Evolutionary conservation across 2,888 invertebrate genomes (phyloP).

Genomic region (Liopterus haemorrhoidalis): DNA sequence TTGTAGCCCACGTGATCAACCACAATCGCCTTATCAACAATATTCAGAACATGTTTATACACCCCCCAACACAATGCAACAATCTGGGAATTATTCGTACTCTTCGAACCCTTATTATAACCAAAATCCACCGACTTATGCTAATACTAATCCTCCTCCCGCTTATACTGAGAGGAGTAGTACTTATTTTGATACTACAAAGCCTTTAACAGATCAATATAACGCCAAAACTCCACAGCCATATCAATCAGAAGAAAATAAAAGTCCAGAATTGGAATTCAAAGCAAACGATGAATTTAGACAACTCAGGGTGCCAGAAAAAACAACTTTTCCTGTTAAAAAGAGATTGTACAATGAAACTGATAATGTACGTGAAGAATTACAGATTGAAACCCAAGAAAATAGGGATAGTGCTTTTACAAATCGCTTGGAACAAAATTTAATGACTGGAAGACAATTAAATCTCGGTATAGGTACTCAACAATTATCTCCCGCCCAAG

Average conservation of each 20-base stretch:
- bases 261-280: constrained; percentile 15
- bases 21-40: constrained; percentile 53
- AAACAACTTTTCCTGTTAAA: constrained; percentile 56
- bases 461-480: constrained; percentile 14
- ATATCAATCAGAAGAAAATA: constrained; percentile 11
- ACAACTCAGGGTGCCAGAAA: constrained; percentile 34
- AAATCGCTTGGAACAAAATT: constrained; percentile 26
- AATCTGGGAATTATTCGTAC: constrained; percentile 30
- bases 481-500: constrained; percentile 8
- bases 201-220: constrained; percentile 46
- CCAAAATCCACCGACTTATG: constrained; percentile 35
- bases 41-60: constrained; percentile 54
- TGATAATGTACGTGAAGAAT: constrained; percentile 30
- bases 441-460: constrained; percentile 27
- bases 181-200: constrained; percentile 56
- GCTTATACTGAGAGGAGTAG: constrained; percentile 38
- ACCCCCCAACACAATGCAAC: constrained; percentile 50
- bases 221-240: constrained; percentile 42
- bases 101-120: constrained; percentile 27
- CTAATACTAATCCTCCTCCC: constrained; percentile 49
- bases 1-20: constrained; percentile 71
- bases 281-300: constrained; percentile 13
- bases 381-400: constrained; percentile 4
- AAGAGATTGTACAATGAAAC: constrained; percentile 56
- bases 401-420: background rate